Evolutionary conservation across 2,797 vertebrate genomes (phyloP), one percentile per base, ranked within the genome.

Genomic region (Scarus forsteni): DNA sequence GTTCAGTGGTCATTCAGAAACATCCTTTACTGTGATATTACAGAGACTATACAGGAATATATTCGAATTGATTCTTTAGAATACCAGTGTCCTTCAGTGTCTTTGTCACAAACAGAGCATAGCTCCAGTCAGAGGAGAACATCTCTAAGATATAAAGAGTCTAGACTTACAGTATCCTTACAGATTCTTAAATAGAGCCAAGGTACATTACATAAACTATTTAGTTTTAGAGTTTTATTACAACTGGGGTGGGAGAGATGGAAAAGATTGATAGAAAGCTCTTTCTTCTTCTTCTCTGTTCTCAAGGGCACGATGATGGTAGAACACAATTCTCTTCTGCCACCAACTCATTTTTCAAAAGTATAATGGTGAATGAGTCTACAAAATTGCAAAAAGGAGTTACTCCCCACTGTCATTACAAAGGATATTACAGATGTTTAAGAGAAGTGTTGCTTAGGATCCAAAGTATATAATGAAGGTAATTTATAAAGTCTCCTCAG

Each of bases 21-120:
- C 55, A 49, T 73, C 51, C 57, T 10, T 13, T 65, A 15, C n/a
- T 39, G 49, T 59, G 19, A 53, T 58, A 44, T 16, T 44, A 51
- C 49, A 27, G 58, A 19, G 7, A 51, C 35, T n/a, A 8, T 6
- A 36, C 8, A 0, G 45, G 46, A 79, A 66, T 14, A 42, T 54
- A 64, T 60, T 76, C 63, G 60, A 59, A 55, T 40, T 65, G n/a
- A 79, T 75, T 63, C 38, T 10, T 54, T 60, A 52, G 19, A 0
- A 53, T 45, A 36, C 36, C 73, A 53, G 7, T 49, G 53, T 67
- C 57, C 40, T 49, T 43, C 36, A 7, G 16, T 44, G 39, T 53
- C 12, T 74, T 64, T 60, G 43, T 14, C 56, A 39, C 27, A 36
- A 42, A 61, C 39, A 3, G 18, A 1, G 39, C 5, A 45, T 66